Conservation (phyloP, 2,113 vertebrate species). For the Sturnira hondurensis region DNA sequence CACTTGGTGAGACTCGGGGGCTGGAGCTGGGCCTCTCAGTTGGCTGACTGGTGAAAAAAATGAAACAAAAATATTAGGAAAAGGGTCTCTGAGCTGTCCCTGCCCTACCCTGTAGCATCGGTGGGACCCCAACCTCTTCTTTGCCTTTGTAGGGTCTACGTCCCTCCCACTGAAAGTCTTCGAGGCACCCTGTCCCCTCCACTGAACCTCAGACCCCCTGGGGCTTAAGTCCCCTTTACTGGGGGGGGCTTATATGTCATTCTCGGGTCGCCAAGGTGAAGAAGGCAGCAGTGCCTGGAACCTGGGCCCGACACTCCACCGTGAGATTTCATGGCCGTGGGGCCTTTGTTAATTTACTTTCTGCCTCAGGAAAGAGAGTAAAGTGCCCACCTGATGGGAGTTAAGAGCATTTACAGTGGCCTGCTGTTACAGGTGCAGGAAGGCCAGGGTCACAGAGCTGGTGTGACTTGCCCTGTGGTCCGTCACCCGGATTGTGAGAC, state of each 20-base stretch:
- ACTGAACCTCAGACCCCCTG: neutral
- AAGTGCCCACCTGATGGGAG: neutral
- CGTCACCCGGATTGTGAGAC: neutral
- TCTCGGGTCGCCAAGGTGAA: too few relatives aligned
- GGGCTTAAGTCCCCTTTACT: too few relatives aligned
- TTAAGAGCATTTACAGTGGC: neutral
- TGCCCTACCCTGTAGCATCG: neutral
- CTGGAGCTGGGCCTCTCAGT: neutral
- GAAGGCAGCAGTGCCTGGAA: fast-evolving
- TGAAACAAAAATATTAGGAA: neutral
- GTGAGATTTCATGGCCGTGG: fast-evolving
- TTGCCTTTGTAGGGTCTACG: neutral
- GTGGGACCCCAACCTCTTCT: neutral
- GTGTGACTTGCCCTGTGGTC: fast-evolving
- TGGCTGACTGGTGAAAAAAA: neutral
- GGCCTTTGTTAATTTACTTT: neutral
- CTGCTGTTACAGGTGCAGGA: neutral
- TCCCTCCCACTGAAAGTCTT: neutral
- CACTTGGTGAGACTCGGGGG: neutral
- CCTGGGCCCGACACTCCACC: fast-evolving
- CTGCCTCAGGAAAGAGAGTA: too few relatives aligned
- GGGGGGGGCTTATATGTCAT: neutral
- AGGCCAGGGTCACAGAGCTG: neutral
- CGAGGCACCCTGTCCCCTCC: neutral
- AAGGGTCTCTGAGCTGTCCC: neutral